Evolutionary conservation across 53 echinoderm and acorn worm genomes (phyloP).

Genomic region (Arbacia lixula): DNA sequence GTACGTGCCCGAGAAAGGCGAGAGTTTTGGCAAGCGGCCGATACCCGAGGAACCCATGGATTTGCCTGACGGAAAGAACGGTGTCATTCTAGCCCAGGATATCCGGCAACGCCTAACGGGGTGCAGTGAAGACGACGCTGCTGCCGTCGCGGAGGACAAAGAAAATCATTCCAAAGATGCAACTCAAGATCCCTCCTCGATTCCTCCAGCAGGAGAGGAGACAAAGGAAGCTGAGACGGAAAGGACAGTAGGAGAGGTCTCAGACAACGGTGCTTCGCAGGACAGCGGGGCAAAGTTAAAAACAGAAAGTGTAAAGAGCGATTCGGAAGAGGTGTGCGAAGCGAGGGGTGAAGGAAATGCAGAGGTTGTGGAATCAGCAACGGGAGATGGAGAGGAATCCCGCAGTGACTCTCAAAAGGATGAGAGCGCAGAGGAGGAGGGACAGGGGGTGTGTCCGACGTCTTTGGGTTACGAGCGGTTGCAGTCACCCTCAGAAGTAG

Average conservation of each 20-base stretch:
- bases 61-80: constrained; percentile 9
- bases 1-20: constrained; percentile 62
- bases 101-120: constrained; percentile 40
- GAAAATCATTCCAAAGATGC: constrained; percentile 61
- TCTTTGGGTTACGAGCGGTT: constrained; percentile 37
- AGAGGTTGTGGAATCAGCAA: too few relatives aligned
- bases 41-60: constrained; percentile 12
- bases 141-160: background rate
- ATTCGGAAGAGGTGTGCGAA: constrained; percentile 2
- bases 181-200: constrained; percentile 10
- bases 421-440: constrained; percentile 14
- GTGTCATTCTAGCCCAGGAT: constrained; percentile 44
- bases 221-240: background rate
- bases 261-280: background rate
- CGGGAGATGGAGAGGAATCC: background rate
- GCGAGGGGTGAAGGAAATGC: too few relatives aligned
- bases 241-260: constrained; percentile 18
- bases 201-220: background rate
- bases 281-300: constrained; percentile 54
- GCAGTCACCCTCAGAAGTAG: constrained; percentile 31
- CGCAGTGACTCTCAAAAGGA: constrained; percentile 14
- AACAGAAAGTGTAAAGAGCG: constrained; percentile 29
- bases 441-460: background rate
- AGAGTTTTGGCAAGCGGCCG: background rate
- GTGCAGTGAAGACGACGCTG: constrained; percentile 32